phyloP scores from a whole-genome alignment of 2,113 vertebrate species.

The Rattus rattus region DNA sequence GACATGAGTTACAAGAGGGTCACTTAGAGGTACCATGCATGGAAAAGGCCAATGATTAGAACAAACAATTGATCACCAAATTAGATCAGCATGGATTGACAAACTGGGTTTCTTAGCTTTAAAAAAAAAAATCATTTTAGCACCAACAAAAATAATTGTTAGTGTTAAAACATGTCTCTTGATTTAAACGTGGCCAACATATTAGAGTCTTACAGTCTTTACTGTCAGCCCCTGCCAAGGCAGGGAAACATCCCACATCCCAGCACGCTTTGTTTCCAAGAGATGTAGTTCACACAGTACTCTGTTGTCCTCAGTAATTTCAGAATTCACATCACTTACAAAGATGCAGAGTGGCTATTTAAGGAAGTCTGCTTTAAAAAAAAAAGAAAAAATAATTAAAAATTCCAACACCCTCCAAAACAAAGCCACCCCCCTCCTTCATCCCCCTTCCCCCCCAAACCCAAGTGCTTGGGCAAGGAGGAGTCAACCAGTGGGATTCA shows the following conservation, averaged over 20 bases:
- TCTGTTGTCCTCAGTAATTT: conserved; percentile 78
- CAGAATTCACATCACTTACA: conserved; percentile 81
- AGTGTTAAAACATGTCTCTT: conserved; percentile 51
- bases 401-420: conserved; percentile 59
- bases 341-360: conserved; percentile 80
- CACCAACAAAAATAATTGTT: conserved; percentile 59
- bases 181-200: conserved; percentile 56
- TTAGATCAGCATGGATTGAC: conserved; percentile 17
- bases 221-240: conserved; percentile 32
- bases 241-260: conserved; percentile 56
- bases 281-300: conserved; percentile 60
- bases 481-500: conserved; percentile 85
- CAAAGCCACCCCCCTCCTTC: conserved; percentile 77
- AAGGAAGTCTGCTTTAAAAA: conserved; percentile 72
- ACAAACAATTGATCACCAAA: conserved; percentile 46
- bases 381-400: conserved; percentile 36
- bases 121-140: conserved; percentile 54
- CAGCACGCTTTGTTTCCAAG: conserved; percentile 72
- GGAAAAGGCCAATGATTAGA: conserved; percentile 52
- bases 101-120: conserved; percentile 35
- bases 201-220: conserved; percentile 53
- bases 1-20: not conserved
- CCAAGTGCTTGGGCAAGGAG: conserved; percentile 81
- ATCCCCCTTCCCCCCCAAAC: conserved; percentile 64
- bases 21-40: not conserved